phyloP scores from a whole-genome alignment of 2,888 invertebrate species.

The Mermis nigrescens region DNA sequence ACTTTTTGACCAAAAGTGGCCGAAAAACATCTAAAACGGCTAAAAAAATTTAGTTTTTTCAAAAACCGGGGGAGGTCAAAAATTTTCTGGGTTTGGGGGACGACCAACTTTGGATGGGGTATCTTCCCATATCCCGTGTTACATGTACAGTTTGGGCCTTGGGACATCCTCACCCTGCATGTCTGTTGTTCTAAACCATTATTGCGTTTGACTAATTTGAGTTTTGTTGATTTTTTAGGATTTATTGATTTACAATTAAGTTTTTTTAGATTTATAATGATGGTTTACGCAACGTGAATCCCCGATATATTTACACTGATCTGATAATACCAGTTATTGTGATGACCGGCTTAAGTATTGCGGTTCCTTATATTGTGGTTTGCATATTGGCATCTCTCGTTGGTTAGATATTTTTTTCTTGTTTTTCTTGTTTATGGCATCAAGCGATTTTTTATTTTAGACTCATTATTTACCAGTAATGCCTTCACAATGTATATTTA shows the following conservation, averaged over 20 bases:
- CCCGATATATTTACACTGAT: slow-evolving; percentile 61
- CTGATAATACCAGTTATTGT: slow-evolving; percentile 73
- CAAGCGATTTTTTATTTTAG: too few species aligned
- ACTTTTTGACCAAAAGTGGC: too few species aligned
- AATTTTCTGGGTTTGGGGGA: neutral
- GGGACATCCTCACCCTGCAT: too few species aligned
- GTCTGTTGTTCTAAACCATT: too few species aligned
- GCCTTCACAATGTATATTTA: too few species aligned
- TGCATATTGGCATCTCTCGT: slow-evolving; percentile 38
- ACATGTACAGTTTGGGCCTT: too few species aligned
- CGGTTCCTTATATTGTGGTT: slow-evolving; percentile 76
- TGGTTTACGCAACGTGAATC: slow-evolving; percentile 74
- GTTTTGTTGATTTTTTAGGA: neutral
- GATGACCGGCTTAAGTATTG: slow-evolving; percentile 66
- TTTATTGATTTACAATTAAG: neutral
- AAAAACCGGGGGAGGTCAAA: too few species aligned
- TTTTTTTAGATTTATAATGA: slow-evolving; percentile 55
- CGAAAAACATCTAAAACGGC: too few species aligned
- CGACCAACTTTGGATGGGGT: neutral
- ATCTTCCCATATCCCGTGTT: neutral
- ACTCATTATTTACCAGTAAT: too few species aligned
- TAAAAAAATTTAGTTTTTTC: too few species aligned
- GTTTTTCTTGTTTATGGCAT: too few species aligned
- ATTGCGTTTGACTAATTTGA: neutral
- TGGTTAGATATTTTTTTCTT: too few species aligned